phyloP scores from a whole-genome alignment of 2,113 vertebrate genomes.

The Microtus oregoni region DNA sequence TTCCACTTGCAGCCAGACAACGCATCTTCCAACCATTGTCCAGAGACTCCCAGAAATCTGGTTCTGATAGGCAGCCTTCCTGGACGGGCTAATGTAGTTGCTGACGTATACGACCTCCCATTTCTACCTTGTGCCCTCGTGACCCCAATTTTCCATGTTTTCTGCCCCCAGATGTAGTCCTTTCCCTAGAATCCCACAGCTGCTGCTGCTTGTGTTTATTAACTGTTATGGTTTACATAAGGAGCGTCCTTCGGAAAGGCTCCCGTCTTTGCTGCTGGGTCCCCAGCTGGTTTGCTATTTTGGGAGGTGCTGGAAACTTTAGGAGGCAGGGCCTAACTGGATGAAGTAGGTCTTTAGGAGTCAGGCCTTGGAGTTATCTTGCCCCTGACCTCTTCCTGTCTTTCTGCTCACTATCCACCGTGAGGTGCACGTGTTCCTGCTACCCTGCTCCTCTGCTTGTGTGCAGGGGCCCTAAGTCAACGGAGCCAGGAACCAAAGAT shows the following conservation, averaged over 20 bases:
- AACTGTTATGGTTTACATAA: background rate
- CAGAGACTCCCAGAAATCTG: background rate
- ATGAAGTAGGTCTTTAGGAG: background rate
- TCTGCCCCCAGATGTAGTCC: background rate
- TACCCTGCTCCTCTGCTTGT: background rate
- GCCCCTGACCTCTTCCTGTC: background rate
- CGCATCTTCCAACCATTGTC: background rate
- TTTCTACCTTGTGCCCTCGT: background rate
- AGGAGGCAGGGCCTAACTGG: background rate
- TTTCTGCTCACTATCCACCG: background rate
- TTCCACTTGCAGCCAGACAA: background rate
- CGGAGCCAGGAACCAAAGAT: background rate
- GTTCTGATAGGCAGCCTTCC: background rate
- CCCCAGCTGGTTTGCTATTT: background rate
- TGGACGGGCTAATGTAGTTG: background rate
- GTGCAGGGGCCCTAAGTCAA: background rate
- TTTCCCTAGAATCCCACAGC: background rate
- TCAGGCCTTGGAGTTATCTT: background rate
- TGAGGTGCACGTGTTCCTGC: background rate
- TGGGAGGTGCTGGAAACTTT: background rate
- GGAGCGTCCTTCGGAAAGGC: background rate
- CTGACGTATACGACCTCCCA: background rate
- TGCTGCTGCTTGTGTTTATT: background rate
- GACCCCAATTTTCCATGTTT: background rate
- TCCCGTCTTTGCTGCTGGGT: background rate